Conservation (phyloP, 2,888 invertebrate genomes). For the Amiota mariae region DNA sequence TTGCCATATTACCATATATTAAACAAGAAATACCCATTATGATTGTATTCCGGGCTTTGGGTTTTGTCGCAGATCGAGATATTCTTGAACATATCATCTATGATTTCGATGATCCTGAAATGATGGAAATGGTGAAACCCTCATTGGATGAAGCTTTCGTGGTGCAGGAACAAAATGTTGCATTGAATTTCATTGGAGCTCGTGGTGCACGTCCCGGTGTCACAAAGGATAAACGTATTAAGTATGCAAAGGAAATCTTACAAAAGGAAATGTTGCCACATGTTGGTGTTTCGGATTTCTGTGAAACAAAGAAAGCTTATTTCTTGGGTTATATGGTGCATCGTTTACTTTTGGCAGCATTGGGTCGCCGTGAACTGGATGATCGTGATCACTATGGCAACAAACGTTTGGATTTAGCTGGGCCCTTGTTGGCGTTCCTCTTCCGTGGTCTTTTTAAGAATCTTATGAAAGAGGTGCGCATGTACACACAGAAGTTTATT, state of each 20-base stretch:
- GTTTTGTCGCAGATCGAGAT: slow-evolving; percentile 99
- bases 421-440: slow-evolving; percentile 95
- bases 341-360: slow-evolving; percentile 91
- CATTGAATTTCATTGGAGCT: slow-evolving; percentile 98
- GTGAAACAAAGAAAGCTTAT: slow-evolving; percentile 99
- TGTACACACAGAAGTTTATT: slow-evolving; percentile 99
- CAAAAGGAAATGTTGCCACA: slow-evolving; percentile 99
- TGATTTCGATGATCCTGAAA: slow-evolving; percentile 99
- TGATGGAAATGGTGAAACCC: slow-evolving; percentile 99
- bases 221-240: slow-evolving; percentile 98
- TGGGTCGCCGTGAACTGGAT: slow-evolving; percentile 97
- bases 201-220: slow-evolving; percentile 98
- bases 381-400: slow-evolving; percentile 99
- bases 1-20: slow-evolving; percentile 98
- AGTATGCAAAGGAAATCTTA: slow-evolving; percentile 98
- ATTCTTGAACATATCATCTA: slow-evolving; percentile 99
- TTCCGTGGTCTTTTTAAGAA: slow-evolving; percentile 98
- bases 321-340: slow-evolving; percentile 99
- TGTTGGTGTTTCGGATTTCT: slow-evolving; percentile 99
- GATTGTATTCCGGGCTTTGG: slow-evolving; percentile 99
- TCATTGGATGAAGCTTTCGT: slow-evolving; percentile 99
- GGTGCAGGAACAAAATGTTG: slow-evolving; percentile 99
- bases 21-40: slow-evolving; percentile 99
- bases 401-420: slow-evolving; percentile 97
- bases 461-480: slow-evolving; percentile 95